Conservation (phyloP, 1,140 invertebrate species). For the Lethocerus indicus region DNA sequence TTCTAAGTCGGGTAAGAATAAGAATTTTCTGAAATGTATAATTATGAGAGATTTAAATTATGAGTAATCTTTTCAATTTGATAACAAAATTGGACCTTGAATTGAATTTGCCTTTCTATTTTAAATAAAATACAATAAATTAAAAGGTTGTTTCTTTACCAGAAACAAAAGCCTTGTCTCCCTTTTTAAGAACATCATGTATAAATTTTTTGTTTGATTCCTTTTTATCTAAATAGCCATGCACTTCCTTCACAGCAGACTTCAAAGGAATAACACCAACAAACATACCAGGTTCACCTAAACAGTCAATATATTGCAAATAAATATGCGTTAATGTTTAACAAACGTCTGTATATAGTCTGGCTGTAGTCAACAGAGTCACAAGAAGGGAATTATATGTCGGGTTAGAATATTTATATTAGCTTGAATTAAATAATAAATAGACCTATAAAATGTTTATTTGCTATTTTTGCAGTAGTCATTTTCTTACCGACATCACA, state of each 20-base stretch:
- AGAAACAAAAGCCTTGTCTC: conserved; percentile 51
- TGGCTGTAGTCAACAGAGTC: too few species aligned
- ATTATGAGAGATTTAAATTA: background rate
- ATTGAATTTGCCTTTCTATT: background rate
- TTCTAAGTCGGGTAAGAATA: conserved; percentile 27
- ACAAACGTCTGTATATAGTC: too few species aligned
- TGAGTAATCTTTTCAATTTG: background rate
- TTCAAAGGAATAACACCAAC: conserved; percentile 47
- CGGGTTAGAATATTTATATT: too few species aligned
- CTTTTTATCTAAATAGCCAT: conserved; percentile 42
- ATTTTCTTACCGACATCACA: conserved; percentile 53
- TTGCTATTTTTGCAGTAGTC: too few species aligned
- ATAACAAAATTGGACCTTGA: background rate
- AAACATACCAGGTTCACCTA: conserved; percentile 51
- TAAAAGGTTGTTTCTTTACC: conserved; percentile 26
- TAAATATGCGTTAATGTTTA: background rate
- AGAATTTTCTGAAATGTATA: background rate
- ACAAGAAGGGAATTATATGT: too few species aligned
- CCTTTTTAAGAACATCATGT: conserved; percentile 46
- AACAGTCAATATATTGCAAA: background rate
- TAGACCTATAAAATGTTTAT: too few species aligned
- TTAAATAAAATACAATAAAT: background rate
- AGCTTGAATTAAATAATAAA: too few species aligned
- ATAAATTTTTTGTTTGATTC: conserved; percentile 55
- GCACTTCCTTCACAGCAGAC: conserved; percentile 10